Percentiles rank a stretch among this genome's conserved stretches.
phyloP scores from a whole-genome alignment of 1,140 invertebrate species.

The Hestina assimilis region DNA sequence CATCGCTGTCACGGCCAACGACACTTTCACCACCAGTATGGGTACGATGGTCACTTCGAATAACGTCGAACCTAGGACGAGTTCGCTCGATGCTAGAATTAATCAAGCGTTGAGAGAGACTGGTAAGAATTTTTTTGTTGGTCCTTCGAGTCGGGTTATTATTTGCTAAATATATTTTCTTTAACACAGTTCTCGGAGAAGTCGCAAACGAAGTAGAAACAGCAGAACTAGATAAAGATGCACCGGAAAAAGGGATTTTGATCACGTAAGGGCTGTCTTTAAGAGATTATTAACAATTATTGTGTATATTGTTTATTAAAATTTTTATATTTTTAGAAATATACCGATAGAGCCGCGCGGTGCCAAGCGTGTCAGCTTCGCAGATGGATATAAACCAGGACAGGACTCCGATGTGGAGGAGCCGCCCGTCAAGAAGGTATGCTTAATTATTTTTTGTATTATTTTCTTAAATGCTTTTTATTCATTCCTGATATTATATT shows the following conservation, averaged over 20 bases:
- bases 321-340: slow-evolving; percentile 3
- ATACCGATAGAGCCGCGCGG: slow-evolving; percentile 20
- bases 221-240: slow-evolving; percentile 36
- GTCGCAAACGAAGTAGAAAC: slow-evolving; percentile 46
- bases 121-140: slow-evolving; percentile 30
- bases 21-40: slow-evolving; percentile 7
- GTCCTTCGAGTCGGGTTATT: background rate
- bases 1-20: background rate
- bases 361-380: slow-evolving; percentile 70
- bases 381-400: slow-evolving; percentile 73
- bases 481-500: too few relatives aligned
- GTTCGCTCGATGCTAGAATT: slow-evolving; percentile 53
- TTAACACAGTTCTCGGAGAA: slow-evolving; percentile 48
- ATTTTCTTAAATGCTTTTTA: too few relatives aligned
- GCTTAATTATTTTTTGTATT: too few relatives aligned
- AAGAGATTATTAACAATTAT: background rate
- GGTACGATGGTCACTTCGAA: background rate
- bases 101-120: slow-evolving; percentile 46
- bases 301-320: background rate
- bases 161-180: background rate
- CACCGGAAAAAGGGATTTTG: slow-evolving; percentile 50
- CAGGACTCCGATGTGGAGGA: slow-evolving; percentile 74
- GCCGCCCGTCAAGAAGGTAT: slow-evolving; percentile 58
- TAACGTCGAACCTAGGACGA: slow-evolving; percentile 11
- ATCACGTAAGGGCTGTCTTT: slow-evolving; percentile 38